These are phyloP conservation scores for Diorhabda carinulata DNA, from an alignment of 1,140 invertebrate genomes.

Conservation along the genomic window DNA sequence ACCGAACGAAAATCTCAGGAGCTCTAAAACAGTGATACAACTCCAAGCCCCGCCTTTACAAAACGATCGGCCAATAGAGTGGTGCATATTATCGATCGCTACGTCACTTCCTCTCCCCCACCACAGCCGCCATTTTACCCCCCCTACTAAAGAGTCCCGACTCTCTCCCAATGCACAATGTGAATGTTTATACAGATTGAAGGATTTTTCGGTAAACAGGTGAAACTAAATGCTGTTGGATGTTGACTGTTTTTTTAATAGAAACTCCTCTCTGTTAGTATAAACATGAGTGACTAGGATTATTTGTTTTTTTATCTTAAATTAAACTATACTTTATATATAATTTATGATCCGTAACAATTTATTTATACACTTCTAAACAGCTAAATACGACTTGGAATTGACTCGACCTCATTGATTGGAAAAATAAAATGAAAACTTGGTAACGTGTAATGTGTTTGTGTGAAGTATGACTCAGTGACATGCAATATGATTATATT, in stretches of 20 bases:
- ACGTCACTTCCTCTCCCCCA: conserved; percentile 43
- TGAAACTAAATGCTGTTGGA: conserved; percentile 31
- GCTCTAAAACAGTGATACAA: conserved; percentile 35
- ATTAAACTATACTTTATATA: too few relatives aligned
- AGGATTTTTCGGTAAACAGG: conserved; percentile 29
- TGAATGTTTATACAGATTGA: conserved; percentile 38
- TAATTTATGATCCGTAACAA: too few relatives aligned
- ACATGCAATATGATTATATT: too few relatives aligned
- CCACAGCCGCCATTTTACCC: conserved; percentile 44
- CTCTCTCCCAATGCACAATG: conserved; percentile 27
- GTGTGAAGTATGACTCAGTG: too few relatives aligned
- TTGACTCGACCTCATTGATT: too few relatives aligned
- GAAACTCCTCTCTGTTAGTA: too few relatives aligned
- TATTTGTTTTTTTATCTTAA: too few relatives aligned
- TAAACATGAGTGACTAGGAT: too few relatives aligned
- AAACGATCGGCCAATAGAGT: conserved; percentile 37
- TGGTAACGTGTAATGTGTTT: too few relatives aligned
- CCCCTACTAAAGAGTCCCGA: conserved; percentile 28
- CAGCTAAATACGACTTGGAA: too few relatives aligned
- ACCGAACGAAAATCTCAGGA: conserved; percentile 38
- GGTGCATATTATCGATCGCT: conserved; percentile 43
- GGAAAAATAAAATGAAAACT: too few relatives aligned
- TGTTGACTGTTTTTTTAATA: conserved; percentile 15
- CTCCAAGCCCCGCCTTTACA: conserved; percentile 33
- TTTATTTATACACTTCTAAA: too few relatives aligned